A percentile compares a stretch with the other conserved stretches of the same genome.
These are phyloP conservation scores for Lepidurus packardi DNA, from an alignment of 1,140 invertebrate species.

Conservation along the genomic window DNA sequence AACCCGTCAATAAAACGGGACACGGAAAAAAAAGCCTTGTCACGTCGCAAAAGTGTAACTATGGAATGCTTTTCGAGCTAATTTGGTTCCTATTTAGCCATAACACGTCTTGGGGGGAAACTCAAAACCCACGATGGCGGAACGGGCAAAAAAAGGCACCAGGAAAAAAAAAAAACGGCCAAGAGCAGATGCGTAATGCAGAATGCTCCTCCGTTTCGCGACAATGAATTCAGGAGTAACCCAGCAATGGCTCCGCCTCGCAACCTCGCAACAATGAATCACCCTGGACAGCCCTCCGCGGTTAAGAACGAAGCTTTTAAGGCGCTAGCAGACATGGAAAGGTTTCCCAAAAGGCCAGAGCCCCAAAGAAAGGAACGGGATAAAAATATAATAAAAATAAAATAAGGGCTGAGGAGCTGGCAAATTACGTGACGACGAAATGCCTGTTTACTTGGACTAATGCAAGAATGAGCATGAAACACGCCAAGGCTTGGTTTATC, in stretches of 20 bases:
- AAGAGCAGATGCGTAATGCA: no score
- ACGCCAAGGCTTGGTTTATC: not conserved
- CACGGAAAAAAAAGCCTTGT: not conserved
- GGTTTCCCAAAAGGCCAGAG: not conserved
- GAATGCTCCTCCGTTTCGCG: not conserved
- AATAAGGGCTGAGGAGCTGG: not conserved
- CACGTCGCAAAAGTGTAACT: not conserved
- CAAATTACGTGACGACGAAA: not conserved
- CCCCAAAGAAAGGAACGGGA: not conserved
- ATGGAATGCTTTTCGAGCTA: not conserved
- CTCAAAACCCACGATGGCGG: not conserved
- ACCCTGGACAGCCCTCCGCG: not conserved
- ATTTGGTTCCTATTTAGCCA: not conserved
- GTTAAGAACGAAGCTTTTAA: constrained; percentile 5
- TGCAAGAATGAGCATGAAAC: not conserved
- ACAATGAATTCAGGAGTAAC: not conserved
- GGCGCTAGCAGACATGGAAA: not conserved
- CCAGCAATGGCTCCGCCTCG: not conserved
- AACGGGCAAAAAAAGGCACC: not conserved
- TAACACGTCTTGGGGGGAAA: not conserved
- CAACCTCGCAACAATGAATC: not conserved
- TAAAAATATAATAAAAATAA: no score
- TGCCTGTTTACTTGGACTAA: not conserved
- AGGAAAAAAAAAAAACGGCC: not conserved
- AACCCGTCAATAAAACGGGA: not conserved